Conservation (phyloP, 2,113 vertebrate species). For the Anser cygnoides region DNA sequence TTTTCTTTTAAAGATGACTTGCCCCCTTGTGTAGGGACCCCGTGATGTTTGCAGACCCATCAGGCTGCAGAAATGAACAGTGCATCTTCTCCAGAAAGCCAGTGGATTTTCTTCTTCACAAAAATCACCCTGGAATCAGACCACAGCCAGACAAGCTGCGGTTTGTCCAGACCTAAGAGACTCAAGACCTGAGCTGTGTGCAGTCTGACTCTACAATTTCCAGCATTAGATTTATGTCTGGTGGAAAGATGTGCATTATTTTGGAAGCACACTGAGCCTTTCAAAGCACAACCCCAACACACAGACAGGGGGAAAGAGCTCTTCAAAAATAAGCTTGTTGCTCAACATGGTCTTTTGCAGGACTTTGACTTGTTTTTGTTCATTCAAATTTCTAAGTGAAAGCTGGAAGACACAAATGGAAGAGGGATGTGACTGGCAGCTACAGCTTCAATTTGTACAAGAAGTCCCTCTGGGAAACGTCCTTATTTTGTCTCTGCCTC, state of each 20-base stretch:
- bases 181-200: fast-evolving
- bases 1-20: not conserved
- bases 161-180: not conserved
- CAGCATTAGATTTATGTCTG: not conserved
- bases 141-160: not conserved
- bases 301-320: not conserved
- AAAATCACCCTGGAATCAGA: not conserved
- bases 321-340: not conserved
- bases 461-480: constrained; percentile 31
- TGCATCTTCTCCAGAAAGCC: not conserved
- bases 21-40: fast-evolving
- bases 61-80: not conserved
- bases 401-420: not conserved
- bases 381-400: constrained; percentile 30
- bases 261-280: not conserved
- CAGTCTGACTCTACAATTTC: not conserved
- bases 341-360: not conserved
- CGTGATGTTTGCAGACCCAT: fast-evolving
- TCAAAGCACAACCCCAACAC: not conserved
- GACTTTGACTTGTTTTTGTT: not conserved
- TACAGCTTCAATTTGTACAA: constrained; percentile 36
- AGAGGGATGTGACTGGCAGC: constrained; percentile 26
- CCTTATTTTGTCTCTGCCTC: not conserved
- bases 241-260: not conserved
- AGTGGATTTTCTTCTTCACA: no score